phyloP scores from a whole-genome alignment of 2,797 vertebrate genomes.

The Eulemur albifrons region DNA sequence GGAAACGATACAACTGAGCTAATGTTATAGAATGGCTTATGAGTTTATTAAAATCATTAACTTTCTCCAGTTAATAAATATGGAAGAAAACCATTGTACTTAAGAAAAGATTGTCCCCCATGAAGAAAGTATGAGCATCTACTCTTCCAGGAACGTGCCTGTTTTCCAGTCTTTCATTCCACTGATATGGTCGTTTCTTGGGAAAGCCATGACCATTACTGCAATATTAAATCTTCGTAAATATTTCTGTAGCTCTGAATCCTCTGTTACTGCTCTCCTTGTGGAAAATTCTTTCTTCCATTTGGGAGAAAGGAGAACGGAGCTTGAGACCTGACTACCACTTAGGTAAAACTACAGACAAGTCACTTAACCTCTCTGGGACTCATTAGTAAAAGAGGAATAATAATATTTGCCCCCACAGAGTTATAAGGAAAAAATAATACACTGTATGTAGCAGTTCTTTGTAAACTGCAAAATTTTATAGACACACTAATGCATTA shows the following conservation, averaged over 20 bases:
- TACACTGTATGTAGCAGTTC: neutral
- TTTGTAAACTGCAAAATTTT: neutral
- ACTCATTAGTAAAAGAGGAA: neutral
- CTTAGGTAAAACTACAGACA: neutral
- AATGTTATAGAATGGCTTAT: neutral
- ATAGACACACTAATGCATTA: neutral
- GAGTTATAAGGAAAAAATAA: neutral
- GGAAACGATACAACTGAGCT: slow-evolving; percentile 41
- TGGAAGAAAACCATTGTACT: neutral
- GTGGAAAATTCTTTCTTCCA: slow-evolving; percentile 13
- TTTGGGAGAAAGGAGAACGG: neutral
- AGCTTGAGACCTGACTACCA: neutral
- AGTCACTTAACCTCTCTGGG: neutral
- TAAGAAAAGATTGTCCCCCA: neutral
- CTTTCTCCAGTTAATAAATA: neutral
- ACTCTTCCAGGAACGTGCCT: neutral
- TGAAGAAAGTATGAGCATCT: neutral
- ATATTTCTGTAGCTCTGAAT: neutral
- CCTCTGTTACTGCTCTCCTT: neutral
- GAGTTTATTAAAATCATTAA: neutral
- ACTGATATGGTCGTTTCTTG: neutral
- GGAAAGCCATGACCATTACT: neutral
- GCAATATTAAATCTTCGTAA: neutral
- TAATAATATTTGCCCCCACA: neutral
- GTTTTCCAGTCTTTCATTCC: neutral